phyloP scores from a whole-genome alignment of 2,888 invertebrate species.

The Euplexia lucipara region DNA sequence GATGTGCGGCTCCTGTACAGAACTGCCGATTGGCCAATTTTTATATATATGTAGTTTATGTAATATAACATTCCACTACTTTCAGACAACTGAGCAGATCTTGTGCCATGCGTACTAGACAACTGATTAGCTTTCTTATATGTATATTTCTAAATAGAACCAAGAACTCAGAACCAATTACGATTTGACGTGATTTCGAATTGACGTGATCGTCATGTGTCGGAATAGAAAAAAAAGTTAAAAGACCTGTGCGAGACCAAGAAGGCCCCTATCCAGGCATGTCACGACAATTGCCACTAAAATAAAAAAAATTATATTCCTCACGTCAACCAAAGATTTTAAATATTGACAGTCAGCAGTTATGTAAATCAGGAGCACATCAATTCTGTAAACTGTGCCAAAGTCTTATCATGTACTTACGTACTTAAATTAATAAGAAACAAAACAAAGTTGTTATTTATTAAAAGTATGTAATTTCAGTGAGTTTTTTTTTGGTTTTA shows the following conservation, averaged over 20 bases:
- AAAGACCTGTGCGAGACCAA: too few species aligned
- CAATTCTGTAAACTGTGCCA: conserved; percentile 23
- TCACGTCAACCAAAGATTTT: neutral
- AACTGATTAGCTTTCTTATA: too few species aligned
- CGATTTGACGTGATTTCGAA: too few species aligned
- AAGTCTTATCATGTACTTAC: conserved; percentile 16
- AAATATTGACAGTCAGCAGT: neutral
- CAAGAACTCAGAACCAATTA: too few species aligned
- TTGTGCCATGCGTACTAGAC: too few species aligned
- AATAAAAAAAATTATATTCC: too few species aligned
- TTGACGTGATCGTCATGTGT: too few species aligned
- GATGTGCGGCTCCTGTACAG: conserved; percentile 10
- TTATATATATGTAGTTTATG: neutral
- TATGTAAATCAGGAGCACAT: conserved; percentile 13
- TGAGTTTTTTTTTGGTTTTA: conserved; percentile 6
- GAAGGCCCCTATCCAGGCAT: too few species aligned
- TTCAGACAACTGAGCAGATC: too few species aligned
- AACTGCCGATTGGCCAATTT: neutral
- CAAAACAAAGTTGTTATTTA: conserved; percentile 24
- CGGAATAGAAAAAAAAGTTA: neutral
- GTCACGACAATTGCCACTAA: too few species aligned
- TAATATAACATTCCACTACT: too few species aligned
- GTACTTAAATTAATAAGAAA: neutral
- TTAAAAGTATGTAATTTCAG: conserved; percentile 25
- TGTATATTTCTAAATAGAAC: too few species aligned